These are phyloP conservation scores for Syrphus vitripennis DNA, from an alignment of 2,888 invertebrate genomes.

Conservation along the genomic window DNA sequence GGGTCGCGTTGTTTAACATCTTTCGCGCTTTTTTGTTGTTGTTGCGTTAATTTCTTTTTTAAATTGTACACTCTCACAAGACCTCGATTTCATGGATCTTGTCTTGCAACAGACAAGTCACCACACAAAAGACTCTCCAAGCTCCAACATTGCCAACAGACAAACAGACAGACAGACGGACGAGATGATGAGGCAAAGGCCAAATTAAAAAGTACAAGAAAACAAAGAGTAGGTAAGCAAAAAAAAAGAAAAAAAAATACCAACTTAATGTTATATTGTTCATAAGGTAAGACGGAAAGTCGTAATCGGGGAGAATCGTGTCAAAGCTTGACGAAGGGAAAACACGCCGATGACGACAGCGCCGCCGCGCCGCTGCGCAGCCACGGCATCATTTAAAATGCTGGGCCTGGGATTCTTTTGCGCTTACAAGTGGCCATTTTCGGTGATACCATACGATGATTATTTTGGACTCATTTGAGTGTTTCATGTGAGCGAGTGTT, in stretches of 20 bases:
- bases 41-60: slow-evolving; percentile 46
- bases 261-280: slow-evolving; percentile 55
- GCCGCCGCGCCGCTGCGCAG: neutral
- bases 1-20: slow-evolving; percentile 56
- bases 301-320: slow-evolving; percentile 48
- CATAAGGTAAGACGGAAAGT: slow-evolving; percentile 1
- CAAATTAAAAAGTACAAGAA: slow-evolving; percentile 52
- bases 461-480: slow-evolving; percentile 54
- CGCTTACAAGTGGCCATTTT: slow-evolving; percentile 56
- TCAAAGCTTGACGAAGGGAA: slow-evolving; percentile 71
- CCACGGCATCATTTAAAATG: slow-evolving; percentile 1
- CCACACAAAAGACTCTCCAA: slow-evolving; percentile 61
- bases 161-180: slow-evolving; percentile 1
- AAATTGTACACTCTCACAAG: slow-evolving; percentile 58
- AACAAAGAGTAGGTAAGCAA: slow-evolving; percentile 18
- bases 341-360: slow-evolving; percentile 48
- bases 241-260: slow-evolving; percentile 25
- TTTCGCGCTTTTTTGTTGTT: slow-evolving; percentile 48
- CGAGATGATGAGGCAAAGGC: slow-evolving; percentile 68
- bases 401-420: slow-evolving; percentile 23
- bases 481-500: slow-evolving; percentile 49
- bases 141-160: neutral
- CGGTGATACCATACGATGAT: slow-evolving; percentile 58
- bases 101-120: slow-evolving; percentile 66
- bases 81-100: slow-evolving; percentile 71